Base-by-base conservation (phyloP, 2,113 vertebrate species). In the Macquaria australasica region DNA sequence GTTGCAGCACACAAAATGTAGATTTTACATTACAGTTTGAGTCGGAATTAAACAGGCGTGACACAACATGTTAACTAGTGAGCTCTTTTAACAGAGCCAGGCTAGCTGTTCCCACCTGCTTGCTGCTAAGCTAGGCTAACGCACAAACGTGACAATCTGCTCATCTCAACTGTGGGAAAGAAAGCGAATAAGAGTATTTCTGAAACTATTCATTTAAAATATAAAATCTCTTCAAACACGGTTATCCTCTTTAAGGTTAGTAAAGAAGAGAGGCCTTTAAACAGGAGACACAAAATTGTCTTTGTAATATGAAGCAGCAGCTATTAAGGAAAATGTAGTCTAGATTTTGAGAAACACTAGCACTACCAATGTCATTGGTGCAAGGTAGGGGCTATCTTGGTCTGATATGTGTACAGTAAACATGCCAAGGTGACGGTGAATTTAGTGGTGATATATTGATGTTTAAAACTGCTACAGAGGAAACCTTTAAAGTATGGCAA, bases 401-500 rank as follows among this genome's bases (percentile, higher is more conserved):
- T 51, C 67, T 23, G 50, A 71, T 73, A 34, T 83, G 82, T 78
- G 79, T 76, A 80, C 67, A 55, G 84, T 80, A 73, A 90, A 82
- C 68, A 87, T 10, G 3, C 66, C 59, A 55, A 60, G 34, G 56
- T 71, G 80, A 71, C 77, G 37, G 76, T 7, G 6, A 62, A 81
- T 67, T 87, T 58, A 63, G 9, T 73, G 28, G 37, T 85, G 79
- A 89, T 79, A 25, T 63, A 84, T 58, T 6, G 34, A 48, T 81
- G 86, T 87, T 86, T 88, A 25, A 85, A 87, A 71, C 20, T 28
- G 72, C 74, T 55, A 70, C 75, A 88, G 53, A 83, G 82, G 70
- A 84, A 84, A 82, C 72, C 69, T 89, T 87, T 86, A 71, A 77
- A 89, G 81, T 59, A 51, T 16, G 51, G 74, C 67, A 69, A 80